Conservation (phyloP, 2,113 vertebrate genomes). For the Cebidichthys violaceus region DNA sequence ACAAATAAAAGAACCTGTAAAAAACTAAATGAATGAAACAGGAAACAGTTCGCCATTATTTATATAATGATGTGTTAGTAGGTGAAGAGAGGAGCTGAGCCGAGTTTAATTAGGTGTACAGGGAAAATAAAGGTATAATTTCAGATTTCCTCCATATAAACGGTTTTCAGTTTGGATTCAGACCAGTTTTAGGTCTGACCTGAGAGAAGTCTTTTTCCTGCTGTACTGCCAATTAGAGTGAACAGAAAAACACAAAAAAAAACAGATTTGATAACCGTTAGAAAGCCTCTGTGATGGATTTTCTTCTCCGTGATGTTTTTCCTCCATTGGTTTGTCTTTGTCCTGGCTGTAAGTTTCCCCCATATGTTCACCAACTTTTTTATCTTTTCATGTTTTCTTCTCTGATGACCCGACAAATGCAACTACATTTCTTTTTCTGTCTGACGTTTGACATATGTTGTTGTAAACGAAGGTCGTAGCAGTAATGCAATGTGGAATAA, state of each 20-base stretch:
- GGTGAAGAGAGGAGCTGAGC: background rate
- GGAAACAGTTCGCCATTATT: background rate
- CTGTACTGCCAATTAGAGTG: constrained; percentile 39
- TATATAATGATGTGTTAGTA: background rate
- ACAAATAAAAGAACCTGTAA: constrained; percentile 1
- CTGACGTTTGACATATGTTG: background rate
- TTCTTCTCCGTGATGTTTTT: background rate
- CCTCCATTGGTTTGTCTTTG: background rate
- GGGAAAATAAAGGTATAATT: constrained; percentile 16
- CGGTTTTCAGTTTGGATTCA: constrained; percentile 33
- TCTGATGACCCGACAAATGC: background rate
- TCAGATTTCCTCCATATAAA: background rate
- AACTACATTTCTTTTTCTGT: background rate
- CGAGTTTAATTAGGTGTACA: constrained; percentile 17
- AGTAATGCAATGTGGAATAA: constrained; percentile 12
- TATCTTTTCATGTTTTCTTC: constrained; percentile 23
- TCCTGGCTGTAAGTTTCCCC: background rate
- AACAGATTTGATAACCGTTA: background rate
- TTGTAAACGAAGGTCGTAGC: constrained; percentile 13
- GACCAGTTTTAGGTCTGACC: constrained; percentile 22
- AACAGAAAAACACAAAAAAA: constrained; percentile 5
- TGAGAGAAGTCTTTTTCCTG: constrained; percentile 12
- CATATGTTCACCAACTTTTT: background rate
- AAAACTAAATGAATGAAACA: background rate
- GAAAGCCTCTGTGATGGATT: background rate